Percentiles rank a stretch among this genome's conserved stretches.
Evolutionary conservation across 2,888 invertebrate genomes (phyloP).

Genomic region (Amphipyra tragopoginis): DNA sequence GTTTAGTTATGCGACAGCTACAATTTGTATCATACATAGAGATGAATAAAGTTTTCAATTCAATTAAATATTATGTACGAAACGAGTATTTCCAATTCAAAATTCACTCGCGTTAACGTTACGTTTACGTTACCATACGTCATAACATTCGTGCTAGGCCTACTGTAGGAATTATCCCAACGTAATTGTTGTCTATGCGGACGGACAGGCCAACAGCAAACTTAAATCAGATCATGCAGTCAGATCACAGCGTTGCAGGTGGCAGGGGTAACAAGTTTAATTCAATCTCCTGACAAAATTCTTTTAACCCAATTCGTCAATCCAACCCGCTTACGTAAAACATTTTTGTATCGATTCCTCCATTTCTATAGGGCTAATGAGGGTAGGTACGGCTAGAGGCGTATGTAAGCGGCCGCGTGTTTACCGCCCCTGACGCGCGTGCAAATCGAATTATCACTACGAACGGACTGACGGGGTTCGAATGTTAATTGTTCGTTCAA

Average conservation of each 20-base stretch:
- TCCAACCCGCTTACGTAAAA: slow-evolving; percentile 44
- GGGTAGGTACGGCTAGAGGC: slow-evolving; percentile 48
- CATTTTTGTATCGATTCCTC: slow-evolving; percentile 54
- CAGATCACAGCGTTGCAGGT: slow-evolving; percentile 21
- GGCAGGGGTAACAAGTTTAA: slow-evolving; percentile 18
- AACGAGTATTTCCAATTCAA: too few relatives aligned
- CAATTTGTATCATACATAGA: too few relatives aligned
- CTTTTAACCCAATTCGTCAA: slow-evolving; percentile 51
- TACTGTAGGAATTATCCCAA: not conserved
- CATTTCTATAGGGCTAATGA: slow-evolving; percentile 66
- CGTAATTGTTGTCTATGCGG: slow-evolving; percentile 7
- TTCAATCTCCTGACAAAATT: slow-evolving; percentile 32
- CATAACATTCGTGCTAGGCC: too few relatives aligned
- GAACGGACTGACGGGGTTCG: slow-evolving; percentile 72
- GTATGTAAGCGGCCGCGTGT: slow-evolving; percentile 64
- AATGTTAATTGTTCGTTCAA: slow-evolving; percentile 84
- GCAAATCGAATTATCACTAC: slow-evolving; percentile 82
- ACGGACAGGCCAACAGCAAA: not conserved
- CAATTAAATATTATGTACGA: too few relatives aligned
- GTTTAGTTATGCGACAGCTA: too few relatives aligned
- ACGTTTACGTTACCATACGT: too few relatives aligned
- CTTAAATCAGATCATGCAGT: slow-evolving; percentile 4
- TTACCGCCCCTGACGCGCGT: slow-evolving; percentile 69
- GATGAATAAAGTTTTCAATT: too few relatives aligned
- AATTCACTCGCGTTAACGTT: too few relatives aligned